Base-by-base conservation (phyloP, 2,888 invertebrate species). In the Chymomyza amoena region DNA sequence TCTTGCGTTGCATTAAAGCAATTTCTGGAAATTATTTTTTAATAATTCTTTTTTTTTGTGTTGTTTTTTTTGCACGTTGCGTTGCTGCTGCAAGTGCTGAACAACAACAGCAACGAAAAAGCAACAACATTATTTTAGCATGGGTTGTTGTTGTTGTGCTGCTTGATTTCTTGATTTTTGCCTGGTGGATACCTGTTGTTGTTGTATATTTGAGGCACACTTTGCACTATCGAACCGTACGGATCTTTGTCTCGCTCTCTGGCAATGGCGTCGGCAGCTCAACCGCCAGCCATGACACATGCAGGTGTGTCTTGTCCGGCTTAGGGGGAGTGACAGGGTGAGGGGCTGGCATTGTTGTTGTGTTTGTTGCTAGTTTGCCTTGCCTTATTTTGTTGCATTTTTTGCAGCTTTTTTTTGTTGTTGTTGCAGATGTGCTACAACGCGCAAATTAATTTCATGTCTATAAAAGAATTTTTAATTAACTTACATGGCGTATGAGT, bases 381-480 rank as follows among this genome's bases (percentile, higher is more conserved):
- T 65, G 56, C 28, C 56, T 61, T 57, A 57, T 36, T 45, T 52
- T 51, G 18, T 51, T 59, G 32, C 32, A 32, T 32, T 32, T 32
- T 32, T 32, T 5, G n/a, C n/a, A n/a, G n/a, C n/a, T 32, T 32
- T 5, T 1, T 2, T 1, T 32, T 32, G 5, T 52, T 64, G 52
- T 64, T 60, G 66, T 76, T 69, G 66, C 74, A 74, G 78, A 78
- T 80, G 87, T 78, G 77, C 69, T 16, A 20, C 76, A 81, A 76
- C 79, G 84, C 78, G 84, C 78, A 87, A 84, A 88, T 88, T 89
- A 89, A 87, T 85, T 88, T 87, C 78, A 81, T 83, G 81, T 86
- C 79, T 66, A 74, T 72, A 74, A 77, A 77, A 78, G 79, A 86
- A 89, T 88, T 89, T 89, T 88, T 89, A 89, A 89, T 89, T 89